Base-by-base conservation (phyloP, 2,888 invertebrate genomes). In the Silvanus unidentatus region DNA sequence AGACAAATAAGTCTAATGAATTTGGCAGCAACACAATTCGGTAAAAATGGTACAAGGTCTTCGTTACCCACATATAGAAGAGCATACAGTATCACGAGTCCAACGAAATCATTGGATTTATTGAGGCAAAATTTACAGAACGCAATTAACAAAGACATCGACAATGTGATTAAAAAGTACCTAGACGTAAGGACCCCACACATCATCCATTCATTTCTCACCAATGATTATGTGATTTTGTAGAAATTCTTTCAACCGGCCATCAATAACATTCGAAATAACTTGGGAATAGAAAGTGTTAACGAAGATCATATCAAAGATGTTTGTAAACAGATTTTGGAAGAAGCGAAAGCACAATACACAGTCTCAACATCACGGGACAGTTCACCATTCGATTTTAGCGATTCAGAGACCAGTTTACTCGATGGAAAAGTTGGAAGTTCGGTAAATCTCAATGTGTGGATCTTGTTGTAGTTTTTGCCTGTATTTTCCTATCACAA, bases 201-300 rank as follows among this genome's bases (percentile, higher is more conserved):
- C n/a, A n/a, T n/a, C n/a, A n/a, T n/a, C n/a, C n/a, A n/a, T n/a
- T n/a, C n/a, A n/a, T n/a, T n/a, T n/a, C n/a, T n/a, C n/a, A n/a
- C n/a, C n/a, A n/a, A 32, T 8, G 22, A 22, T 12, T 32, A n/a
- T 32, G 28, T 10, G 8, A 32, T 32, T 32, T 32, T 58, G 42
- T 42, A 88, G 86, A 83, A 82, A 74, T 88, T 83, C 71, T 87
- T 89, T 73, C 82, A 84, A 60, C 86, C 87, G 50, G 88, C 86
- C 47, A 80, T 88, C 29, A 80, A 81, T 54, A 89, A 88, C 63
- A 86, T 89, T 56, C 77, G 81, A 60, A 74, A 77, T 54, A 89
- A 89, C 71, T 75, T 86, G 61, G 88, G 87, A 2, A 80, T 80
- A 61, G 83, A 82, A 60, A 82, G 83, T 61, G 84, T 88, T 8